Evolutionary conservation across 2,113 vertebrate species (phyloP).

Genomic region (Cyanoderma ruficeps): DNA sequence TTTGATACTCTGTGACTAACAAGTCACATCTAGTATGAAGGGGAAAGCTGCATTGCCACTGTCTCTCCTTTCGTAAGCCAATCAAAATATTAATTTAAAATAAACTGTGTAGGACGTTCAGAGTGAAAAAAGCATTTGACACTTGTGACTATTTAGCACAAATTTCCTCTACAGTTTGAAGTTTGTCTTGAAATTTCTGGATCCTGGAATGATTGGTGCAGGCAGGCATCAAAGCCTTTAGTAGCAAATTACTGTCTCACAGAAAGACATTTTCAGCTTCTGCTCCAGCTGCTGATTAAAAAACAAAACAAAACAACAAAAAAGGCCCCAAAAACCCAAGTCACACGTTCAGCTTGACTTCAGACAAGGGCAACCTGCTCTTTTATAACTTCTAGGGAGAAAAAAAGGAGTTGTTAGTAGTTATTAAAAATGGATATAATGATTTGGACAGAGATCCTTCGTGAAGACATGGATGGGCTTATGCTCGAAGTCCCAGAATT

Average conservation of each 20-base stretch:
- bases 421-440: conserved; percentile 77
- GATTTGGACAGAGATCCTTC: conserved; percentile 77
- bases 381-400: conserved; percentile 80
- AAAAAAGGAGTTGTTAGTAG: conserved; percentile 81
- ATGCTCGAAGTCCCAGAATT: conserved; percentile 73
- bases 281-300: conserved; percentile 81
- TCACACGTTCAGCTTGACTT: conserved; percentile 82
- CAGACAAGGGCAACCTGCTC: conserved; percentile 82
- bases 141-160: conserved; percentile 29
- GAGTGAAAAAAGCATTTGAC: conserved; percentile 12
- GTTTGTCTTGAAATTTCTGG: conserved; percentile 62
- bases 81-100: conserved; percentile 48
- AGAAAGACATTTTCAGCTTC: conserved; percentile 86
- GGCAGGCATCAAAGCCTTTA: conserved; percentile 79
- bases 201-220: conserved; percentile 82
- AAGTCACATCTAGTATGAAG: conserved; percentile 10
- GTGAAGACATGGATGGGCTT: conserved; percentile 75
- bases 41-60: conserved; percentile 7
- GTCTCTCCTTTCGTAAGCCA: conserved; percentile 44
- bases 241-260: conserved; percentile 86
- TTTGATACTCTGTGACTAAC: conserved; percentile 17
- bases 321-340: conserved; percentile 61
- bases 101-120: not conserved
- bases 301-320: not conserved
- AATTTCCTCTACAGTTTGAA: conserved; percentile 42